phyloP scores from a whole-genome alignment of 2,113 vertebrate species.

The Tupaia chinensis region DNA sequence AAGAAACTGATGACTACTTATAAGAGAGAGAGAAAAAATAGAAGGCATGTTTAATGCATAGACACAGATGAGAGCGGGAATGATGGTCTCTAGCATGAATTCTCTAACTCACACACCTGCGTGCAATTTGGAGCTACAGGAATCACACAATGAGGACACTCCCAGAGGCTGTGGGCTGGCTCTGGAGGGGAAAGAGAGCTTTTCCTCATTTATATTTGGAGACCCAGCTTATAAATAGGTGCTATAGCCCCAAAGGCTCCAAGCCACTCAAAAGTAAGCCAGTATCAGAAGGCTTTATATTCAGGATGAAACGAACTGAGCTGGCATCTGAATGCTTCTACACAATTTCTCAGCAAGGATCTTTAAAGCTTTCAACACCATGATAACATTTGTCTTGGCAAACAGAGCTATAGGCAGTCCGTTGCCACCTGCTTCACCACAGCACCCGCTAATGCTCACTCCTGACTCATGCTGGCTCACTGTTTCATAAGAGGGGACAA shows the following conservation, averaged over 20 bases:
- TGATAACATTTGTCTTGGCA: background rate
- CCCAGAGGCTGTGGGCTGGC: background rate
- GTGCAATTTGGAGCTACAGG: background rate
- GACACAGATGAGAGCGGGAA: background rate
- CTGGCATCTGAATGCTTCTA: background rate
- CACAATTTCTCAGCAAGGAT: background rate
- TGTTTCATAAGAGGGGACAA: constrained; percentile 61
- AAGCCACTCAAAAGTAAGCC: background rate
- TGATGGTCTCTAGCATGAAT: background rate
- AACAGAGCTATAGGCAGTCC: background rate
- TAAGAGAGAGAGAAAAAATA: background rate
- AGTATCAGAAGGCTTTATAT: background rate
- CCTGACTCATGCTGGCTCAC: constrained; percentile 53
- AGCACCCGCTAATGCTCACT: background rate
- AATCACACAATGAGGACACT: background rate
- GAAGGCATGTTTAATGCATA: background rate
- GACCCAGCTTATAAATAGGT: background rate
- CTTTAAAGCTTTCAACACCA: rapidly evolving
- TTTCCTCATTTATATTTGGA: background rate
- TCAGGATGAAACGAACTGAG: background rate
- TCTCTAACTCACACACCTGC: background rate
- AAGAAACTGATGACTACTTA: constrained; percentile 10
- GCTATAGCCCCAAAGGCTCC: background rate
- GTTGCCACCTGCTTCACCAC: constrained; percentile 20
- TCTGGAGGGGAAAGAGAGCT: background rate